These are phyloP conservation scores for Amblyjoppa proteus DNA, from an alignment of 2,888 invertebrate genomes.

Conservation along the genomic window DNA sequence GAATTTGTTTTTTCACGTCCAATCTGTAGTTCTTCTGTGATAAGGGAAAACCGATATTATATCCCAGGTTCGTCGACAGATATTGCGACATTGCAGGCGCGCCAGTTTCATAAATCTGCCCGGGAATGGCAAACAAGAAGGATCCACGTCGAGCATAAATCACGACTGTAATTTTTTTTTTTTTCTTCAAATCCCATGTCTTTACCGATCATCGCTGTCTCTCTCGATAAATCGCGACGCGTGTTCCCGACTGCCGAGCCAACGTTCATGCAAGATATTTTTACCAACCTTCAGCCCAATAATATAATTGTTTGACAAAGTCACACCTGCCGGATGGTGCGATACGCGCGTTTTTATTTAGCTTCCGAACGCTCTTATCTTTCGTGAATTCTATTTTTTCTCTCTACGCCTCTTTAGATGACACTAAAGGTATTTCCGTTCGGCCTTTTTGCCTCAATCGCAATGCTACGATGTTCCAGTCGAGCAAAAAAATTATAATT, in stretches of 20 bases:
- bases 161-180: constrained; percentile 46
- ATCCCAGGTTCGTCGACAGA: constrained; percentile 1
- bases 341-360: neutral
- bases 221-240: neutral
- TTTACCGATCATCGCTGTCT: neutral
- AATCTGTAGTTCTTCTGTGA: neutral
- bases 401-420: neutral
- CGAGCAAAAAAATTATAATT: neutral
- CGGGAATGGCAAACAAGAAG: constrained; percentile 44
- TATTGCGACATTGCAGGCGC: constrained; percentile 36
- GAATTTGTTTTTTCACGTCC: neutral
- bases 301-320: constrained; percentile 3
- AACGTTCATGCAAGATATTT: neutral
- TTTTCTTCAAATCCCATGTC: neutral
- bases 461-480: neutral
- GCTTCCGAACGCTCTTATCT: constrained; percentile 11
- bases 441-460: neutral
- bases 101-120: constrained; percentile 64
- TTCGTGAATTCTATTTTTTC: neutral
- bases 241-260: neutral
- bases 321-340: constrained; percentile 9
- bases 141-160: constrained; percentile 50
- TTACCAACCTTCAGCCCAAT: constrained; percentile 1
- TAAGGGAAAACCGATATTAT: neutral
- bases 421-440: neutral